phyloP scores from a whole-genome alignment of 30 jellyfish, hydroid and myxozoan genomes.

The Aurelia sp. region DNA sequence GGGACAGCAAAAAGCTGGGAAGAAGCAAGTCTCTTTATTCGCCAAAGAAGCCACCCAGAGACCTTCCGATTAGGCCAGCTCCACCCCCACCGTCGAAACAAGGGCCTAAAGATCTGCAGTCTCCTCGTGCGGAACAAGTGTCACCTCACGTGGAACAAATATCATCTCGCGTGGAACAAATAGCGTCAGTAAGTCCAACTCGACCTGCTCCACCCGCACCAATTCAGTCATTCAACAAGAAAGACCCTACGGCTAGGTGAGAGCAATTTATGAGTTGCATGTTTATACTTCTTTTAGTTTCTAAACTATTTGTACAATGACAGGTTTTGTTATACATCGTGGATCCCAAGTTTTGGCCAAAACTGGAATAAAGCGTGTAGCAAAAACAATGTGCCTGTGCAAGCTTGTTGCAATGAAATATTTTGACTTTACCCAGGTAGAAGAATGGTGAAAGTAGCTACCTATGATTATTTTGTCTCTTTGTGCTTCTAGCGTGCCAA shows the following conservation, averaged over 20 bases:
- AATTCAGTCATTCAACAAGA: slow-evolving; percentile 27
- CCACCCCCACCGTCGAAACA: slow-evolving; percentile 35
- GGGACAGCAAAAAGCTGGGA: slow-evolving; percentile 32
- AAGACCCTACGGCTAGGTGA: neutral
- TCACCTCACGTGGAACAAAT: neutral
- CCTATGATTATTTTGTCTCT: no score
- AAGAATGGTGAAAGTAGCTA: no score
- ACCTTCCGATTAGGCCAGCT: slow-evolving; percentile 45
- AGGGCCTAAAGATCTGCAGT: neutral
- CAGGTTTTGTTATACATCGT: no score
- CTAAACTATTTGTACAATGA: no score
- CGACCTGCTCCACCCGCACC: slow-evolving; percentile 70
- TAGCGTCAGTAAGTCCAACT: slow-evolving; percentile 4
- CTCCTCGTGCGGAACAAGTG: neutral
- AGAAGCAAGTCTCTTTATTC: slow-evolving; percentile 59
- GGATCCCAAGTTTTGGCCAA: no score
- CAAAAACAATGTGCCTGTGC: no score
- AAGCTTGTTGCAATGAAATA: no score
- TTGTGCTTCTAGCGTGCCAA: no score
- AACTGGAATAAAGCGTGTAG: no score
- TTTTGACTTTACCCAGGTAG: no score
- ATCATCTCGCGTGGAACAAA: neutral
- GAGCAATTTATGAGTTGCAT: no score
- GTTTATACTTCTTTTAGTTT: no score
- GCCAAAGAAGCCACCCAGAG: slow-evolving; percentile 54